phyloP scores from a whole-genome alignment of 2,113 vertebrate species.

The Oreochromis spilurus region DNA sequence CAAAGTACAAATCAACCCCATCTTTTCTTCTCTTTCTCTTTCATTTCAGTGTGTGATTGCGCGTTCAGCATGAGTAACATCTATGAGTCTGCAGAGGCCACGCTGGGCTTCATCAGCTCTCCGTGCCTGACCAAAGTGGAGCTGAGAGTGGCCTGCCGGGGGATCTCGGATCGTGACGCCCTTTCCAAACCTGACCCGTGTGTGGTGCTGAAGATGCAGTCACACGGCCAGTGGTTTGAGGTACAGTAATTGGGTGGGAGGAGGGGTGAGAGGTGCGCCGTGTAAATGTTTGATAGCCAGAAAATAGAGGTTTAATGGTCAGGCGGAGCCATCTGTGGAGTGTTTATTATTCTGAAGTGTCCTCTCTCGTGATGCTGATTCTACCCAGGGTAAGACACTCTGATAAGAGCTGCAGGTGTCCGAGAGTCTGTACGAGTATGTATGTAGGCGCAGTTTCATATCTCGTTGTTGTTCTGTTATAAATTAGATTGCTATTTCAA shows the following conservation, averaged over 20 bases:
- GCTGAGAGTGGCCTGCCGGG: conserved; percentile 81
- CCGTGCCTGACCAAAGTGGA: conserved; percentile 84
- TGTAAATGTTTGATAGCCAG: not conserved
- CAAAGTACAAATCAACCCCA: not conserved
- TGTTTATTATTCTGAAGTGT: not conserved
- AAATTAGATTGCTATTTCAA: not conserved
- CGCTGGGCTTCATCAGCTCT: conserved; percentile 79
- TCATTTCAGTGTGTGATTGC: conserved; percentile 40
- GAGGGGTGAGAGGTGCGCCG: not conserved
- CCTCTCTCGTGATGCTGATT: not conserved
- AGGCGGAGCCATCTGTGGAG: not conserved
- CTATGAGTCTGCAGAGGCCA: conserved; percentile 78
- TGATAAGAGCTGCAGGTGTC: not conserved
- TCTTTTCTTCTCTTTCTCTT: not conserved
- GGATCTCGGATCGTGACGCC: conserved; percentile 80
- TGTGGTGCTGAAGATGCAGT: conserved; percentile 82
- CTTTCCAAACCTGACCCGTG: conserved; percentile 83
- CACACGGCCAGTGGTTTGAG: conserved; percentile 85
- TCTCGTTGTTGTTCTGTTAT: not conserved
- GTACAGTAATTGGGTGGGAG: conserved; percentile 47
- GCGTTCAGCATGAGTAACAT: conserved; percentile 73
- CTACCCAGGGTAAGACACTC: not conserved
- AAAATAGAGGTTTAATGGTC: not conserved
- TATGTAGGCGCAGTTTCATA: not conserved
- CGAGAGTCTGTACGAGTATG: not conserved